Percentiles rank a stretch among this genome's conserved stretches.
Evolutionary conservation across 2,888 invertebrate genomes (phyloP).

Genomic region (Cephus pygmeus): DNA sequence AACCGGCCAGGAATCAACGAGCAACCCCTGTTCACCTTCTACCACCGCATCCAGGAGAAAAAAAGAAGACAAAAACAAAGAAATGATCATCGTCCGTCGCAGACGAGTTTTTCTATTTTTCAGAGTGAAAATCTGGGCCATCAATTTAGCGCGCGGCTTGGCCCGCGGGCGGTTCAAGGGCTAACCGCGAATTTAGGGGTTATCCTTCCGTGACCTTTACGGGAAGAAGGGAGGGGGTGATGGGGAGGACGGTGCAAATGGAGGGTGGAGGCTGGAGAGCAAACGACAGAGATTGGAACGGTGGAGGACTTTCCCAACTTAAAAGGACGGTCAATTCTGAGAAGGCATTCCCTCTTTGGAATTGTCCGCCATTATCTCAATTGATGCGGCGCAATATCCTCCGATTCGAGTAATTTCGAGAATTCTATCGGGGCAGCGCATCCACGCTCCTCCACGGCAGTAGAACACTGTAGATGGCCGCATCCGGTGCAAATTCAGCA

Average conservation of each 20-base stretch:
- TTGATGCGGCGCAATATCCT: conserved; percentile 40
- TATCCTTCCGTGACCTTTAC: not conserved
- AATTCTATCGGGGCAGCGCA: conserved; percentile 19
- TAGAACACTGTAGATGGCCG: too few relatives aligned
- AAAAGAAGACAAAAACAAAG: conserved; percentile 32
- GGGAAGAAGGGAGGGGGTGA: not conserved
- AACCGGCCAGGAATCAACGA: too few relatives aligned
- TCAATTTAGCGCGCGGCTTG: conserved; percentile 21
- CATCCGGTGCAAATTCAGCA: too few relatives aligned
- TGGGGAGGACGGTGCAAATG: too few relatives aligned
- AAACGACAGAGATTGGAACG: too few relatives aligned
- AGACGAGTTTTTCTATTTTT: conserved; percentile 24
- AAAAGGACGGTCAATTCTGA: conserved; percentile 29
- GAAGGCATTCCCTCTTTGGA: conserved; percentile 32
- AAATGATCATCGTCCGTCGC: too few relatives aligned
- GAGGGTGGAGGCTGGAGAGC: too few relatives aligned
- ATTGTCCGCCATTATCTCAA: conserved; percentile 41
- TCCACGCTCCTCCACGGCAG: too few relatives aligned
- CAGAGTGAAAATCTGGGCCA: conserved; percentile 21
- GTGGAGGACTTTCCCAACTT: not conserved
- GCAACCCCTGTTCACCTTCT: too few relatives aligned
- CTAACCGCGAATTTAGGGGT: too few relatives aligned
- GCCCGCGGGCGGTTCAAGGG: too few relatives aligned
- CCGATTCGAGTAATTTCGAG: conserved; percentile 35
- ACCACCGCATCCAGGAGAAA: conserved; percentile 26